Percentiles rank a stretch among this genome's conserved stretches.
phyloP scores from a whole-genome alignment of 2,888 invertebrate genomes.

The Pegoplata infirma region DNA sequence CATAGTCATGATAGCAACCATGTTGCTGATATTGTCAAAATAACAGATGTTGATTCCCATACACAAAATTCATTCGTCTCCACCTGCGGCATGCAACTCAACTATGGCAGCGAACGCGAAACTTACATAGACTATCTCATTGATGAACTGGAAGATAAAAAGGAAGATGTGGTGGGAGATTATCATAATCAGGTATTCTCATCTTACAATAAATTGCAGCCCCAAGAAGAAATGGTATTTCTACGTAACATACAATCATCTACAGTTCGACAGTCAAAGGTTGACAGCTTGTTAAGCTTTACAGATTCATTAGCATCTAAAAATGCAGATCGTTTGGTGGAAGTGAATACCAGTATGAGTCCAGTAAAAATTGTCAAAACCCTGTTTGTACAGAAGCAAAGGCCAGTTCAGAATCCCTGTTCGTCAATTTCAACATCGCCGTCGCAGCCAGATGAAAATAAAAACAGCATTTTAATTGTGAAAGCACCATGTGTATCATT shows the following conservation, averaged over 20 bases:
- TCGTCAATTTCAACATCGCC: not conserved
- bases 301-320: no score
- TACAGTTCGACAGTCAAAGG: not conserved
- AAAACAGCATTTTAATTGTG: slow-evolving; percentile 30
- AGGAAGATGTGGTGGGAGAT: not conserved
- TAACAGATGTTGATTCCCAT: slow-evolving; percentile 26
- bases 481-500: slow-evolving; percentile 28
- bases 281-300: no score
- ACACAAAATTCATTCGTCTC: slow-evolving; percentile 36
- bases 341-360: not conserved
- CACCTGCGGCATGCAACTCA: slow-evolving; percentile 20
- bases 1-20: slow-evolving; percentile 15
- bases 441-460: slow-evolving; percentile 42
- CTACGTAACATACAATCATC: slow-evolving; percentile 6
- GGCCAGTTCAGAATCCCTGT: not conserved
- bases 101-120: not conserved
- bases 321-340: not conserved
- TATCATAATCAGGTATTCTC: not conserved
- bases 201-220: not conserved
- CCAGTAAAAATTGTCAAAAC: slow-evolving; percentile 19
- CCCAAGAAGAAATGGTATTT: slow-evolving; percentile 19
- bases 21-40: slow-evolving; percentile 23
- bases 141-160: slow-evolving; percentile 10
- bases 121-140: slow-evolving; percentile 14
- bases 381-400: slow-evolving; percentile 13